Conservation (phyloP, 2,797 vertebrate genomes). For the Acestrorhynchus altus region DNA sequence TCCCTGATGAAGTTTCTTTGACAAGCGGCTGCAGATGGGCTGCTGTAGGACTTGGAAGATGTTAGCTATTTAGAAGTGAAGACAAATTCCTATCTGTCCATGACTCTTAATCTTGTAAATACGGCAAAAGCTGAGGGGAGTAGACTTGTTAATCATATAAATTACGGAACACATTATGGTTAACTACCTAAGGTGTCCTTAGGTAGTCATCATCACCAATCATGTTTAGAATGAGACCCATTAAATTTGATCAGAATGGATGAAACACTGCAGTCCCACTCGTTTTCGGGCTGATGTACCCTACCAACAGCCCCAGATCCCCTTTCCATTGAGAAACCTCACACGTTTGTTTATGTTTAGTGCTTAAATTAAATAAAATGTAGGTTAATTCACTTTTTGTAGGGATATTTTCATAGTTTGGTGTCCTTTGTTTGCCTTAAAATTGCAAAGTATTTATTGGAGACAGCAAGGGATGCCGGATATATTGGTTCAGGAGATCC, state of each 20-base stretch:
- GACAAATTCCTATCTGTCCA: background rate
- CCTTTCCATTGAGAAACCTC: no score
- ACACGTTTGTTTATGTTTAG: no score
- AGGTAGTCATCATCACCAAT: background rate
- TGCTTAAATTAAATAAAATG: no score
- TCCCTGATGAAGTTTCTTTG: background rate
- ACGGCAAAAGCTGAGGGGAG: background rate
- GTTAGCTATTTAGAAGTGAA: background rate
- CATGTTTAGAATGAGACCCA: background rate
- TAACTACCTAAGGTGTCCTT: background rate
- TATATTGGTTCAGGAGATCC: no score
- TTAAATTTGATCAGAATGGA: background rate
- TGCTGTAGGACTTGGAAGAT: background rate
- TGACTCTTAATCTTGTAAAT: background rate
- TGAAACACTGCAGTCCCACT: no score
- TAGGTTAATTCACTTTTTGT: no score
- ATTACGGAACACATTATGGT: slow-evolving; percentile 6
- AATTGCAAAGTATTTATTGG: no score
- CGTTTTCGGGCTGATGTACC: no score
- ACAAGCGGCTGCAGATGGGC: background rate
- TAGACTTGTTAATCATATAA: slow-evolving; percentile 1
- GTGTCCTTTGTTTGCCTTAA: no score
- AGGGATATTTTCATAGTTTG: no score
- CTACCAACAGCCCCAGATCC: no score
- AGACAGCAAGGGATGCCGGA: no score